Conservation (phyloP, 2,797 vertebrate species). For the Phaenicophaeus curvirostris region DNA sequence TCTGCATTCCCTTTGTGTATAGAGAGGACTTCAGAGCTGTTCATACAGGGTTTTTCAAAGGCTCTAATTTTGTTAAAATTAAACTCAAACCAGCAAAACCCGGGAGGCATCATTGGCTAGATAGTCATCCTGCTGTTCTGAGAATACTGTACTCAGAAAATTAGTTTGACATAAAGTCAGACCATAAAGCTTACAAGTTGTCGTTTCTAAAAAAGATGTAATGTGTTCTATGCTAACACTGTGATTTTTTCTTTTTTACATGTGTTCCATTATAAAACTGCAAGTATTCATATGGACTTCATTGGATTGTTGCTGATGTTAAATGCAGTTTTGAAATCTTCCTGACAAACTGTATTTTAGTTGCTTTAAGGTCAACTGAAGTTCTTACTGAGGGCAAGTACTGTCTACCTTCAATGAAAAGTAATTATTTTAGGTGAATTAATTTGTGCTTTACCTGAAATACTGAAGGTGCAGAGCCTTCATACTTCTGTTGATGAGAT, state of each 20-base stretch:
- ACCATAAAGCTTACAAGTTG: neutral
- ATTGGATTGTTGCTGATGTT: neutral
- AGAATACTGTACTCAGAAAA: conserved; percentile 35
- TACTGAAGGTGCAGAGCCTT: neutral
- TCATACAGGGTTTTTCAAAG: conserved; percentile 17
- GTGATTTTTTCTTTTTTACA: conserved; percentile 23
- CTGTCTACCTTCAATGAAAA: neutral
- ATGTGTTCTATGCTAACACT: neutral
- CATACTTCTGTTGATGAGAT: neutral
- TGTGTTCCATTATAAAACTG: neutral
- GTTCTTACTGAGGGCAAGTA: neutral
- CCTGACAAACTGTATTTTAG: neutral
- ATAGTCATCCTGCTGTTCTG: conserved; percentile 16
- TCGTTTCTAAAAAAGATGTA: conserved; percentile 23
- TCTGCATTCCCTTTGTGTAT: neutral
- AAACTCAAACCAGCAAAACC: conserved; percentile 1
- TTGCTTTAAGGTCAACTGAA: neutral
- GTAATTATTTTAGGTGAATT: neutral
- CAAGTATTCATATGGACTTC: neutral
- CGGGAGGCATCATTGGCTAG: neutral
- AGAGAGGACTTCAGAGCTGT: neutral
- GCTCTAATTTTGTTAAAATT: conserved; percentile 14
- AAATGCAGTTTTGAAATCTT: neutral
- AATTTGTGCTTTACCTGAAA: neutral
- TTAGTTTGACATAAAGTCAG: conserved; percentile 41